Base-by-base conservation (phyloP, 2,888 invertebrate genomes). In the Phyllotreta cruciferae region DNA sequence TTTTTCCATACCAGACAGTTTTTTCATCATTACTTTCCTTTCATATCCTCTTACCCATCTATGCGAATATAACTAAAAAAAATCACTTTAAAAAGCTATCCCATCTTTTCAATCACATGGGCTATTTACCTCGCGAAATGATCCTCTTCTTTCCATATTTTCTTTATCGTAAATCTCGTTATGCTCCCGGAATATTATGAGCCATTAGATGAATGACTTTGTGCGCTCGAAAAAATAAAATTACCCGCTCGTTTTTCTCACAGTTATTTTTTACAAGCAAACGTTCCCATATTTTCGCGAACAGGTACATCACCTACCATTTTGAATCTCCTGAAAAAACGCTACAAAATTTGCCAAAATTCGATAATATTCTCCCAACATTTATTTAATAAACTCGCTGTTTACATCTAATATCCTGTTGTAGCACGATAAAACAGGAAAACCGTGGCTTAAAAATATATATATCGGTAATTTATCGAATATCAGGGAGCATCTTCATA, bases 41-140 rank as follows among this genome's bases (percentile, higher is more conserved):
- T 42, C 42, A 42, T 42, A 10, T 42, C 42, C 8, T 42, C 42
- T 6, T 11, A 11, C 7, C 13, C 42, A 10, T 6, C 8, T 11
- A 42, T 11, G 42, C 13, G 10, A 6, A 42, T 42, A 10, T 10
- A 11, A 11, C 42, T 11, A 42, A 8, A 11, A 11, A 42, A 10
- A 42, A 11, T 11, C 13, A 42, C 13, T 42, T 42, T 42, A 11
- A 11, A 42, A 11, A 6, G 13, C 10, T 42, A 6, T 42, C 42
- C 13, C 24, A 42, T 11, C 42, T 42, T 11, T 11, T 11, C 10
- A 42, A 42, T 42, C 42, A 42, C 13, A 11, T 42, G 6, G 13
- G 42, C 13, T 42, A 42, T 42, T 42, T 42, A 42, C 42, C 42
- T 42, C 13, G 13, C 42, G 6, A 42, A 42, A 42, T 11, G 13